Percentiles rank a stretch among this genome's conserved stretches.
phyloP scores from a whole-genome alignment of 2,797 vertebrate genomes.

The Schizopygopsis pylzovi region DNA sequence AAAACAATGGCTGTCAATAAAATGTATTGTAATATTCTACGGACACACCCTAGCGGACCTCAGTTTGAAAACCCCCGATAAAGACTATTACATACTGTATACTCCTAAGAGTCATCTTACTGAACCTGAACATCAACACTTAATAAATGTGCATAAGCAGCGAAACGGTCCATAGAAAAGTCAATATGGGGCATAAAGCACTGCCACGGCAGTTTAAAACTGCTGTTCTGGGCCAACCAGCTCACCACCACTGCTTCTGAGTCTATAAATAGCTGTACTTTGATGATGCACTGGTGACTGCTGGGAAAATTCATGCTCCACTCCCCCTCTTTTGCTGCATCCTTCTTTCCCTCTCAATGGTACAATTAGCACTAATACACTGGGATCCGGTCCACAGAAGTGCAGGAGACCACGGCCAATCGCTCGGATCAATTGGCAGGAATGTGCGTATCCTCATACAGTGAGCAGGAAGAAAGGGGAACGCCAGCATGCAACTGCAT shows the following conservation, averaged over 20 bases:
- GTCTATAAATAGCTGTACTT: constrained; percentile 76
- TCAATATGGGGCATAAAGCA: constrained; percentile 43
- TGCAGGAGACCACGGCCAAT: constrained; percentile 62
- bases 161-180: constrained; percentile 27
- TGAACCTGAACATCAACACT: background rate
- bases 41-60: background rate
- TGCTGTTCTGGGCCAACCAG: constrained; percentile 63
- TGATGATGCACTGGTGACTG: constrained; percentile 75
- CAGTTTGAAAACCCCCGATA: background rate
- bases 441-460: constrained; percentile 54
- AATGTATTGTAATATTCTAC: too few relatives aligned
- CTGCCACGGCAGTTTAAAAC: constrained; percentile 39
- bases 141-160: constrained; percentile 50
- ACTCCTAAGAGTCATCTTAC: background rate
- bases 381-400: constrained; percentile 64
- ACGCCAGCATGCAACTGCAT: constrained; percentile 17
- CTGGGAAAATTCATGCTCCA: constrained; percentile 60
- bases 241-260: constrained; percentile 64
- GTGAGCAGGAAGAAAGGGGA: constrained; percentile 24
- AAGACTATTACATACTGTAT: background rate
- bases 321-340: constrained; percentile 49
- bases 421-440: constrained; percentile 51
- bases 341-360: constrained; percentile 62
- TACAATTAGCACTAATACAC: constrained; percentile 74
- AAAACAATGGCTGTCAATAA: background rate